A percentile compares a stretch with the other conserved stretches of the same genome.
phyloP scores from a whole-genome alignment of 1,140 invertebrate genomes.

The Bathynomus jamesi region DNA sequence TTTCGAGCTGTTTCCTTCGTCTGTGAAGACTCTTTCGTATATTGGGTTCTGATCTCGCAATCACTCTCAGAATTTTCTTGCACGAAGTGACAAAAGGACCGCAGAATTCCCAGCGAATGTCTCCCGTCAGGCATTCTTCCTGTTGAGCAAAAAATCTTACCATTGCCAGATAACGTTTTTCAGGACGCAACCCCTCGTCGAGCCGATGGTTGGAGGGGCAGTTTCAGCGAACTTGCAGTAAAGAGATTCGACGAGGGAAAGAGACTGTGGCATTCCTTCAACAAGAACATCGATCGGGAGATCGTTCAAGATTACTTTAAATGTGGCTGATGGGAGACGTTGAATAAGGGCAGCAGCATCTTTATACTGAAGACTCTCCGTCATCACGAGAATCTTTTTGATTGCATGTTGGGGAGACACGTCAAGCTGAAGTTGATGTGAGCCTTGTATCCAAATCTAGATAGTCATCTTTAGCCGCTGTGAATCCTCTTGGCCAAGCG shows the following conservation, averaged over 20 bases:
- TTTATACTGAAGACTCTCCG: constrained; percentile 67
- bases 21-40: constrained; percentile 53
- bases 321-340: constrained; percentile 61
- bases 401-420: constrained; percentile 65
- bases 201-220: constrained; percentile 39
- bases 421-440: constrained; percentile 51
- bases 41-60: constrained; percentile 51
- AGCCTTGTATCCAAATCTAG: constrained; percentile 42
- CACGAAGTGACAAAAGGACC: constrained; percentile 49
- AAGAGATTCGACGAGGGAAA: constrained; percentile 74
- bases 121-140: constrained; percentile 42
- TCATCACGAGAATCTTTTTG: constrained; percentile 58
- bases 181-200: constrained; percentile 51
- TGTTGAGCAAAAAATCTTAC: constrained; percentile 67
- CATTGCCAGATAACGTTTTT: constrained; percentile 71
- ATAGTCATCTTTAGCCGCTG: constrained; percentile 21
- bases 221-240: constrained; percentile 59
- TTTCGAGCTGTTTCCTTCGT: constrained; percentile 62
- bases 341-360: constrained; percentile 69
- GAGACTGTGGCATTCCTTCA: constrained; percentile 74
- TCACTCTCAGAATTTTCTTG: constrained; percentile 53
- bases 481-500: constrained; percentile 27
- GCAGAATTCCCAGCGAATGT: constrained; percentile 46
- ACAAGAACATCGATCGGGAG: constrained; percentile 77
- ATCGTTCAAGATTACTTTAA: constrained; percentile 59